These are phyloP conservation scores for Platanista minor DNA, from an alignment of 2,113 vertebrate genomes.

Conservation along the genomic window DNA sequence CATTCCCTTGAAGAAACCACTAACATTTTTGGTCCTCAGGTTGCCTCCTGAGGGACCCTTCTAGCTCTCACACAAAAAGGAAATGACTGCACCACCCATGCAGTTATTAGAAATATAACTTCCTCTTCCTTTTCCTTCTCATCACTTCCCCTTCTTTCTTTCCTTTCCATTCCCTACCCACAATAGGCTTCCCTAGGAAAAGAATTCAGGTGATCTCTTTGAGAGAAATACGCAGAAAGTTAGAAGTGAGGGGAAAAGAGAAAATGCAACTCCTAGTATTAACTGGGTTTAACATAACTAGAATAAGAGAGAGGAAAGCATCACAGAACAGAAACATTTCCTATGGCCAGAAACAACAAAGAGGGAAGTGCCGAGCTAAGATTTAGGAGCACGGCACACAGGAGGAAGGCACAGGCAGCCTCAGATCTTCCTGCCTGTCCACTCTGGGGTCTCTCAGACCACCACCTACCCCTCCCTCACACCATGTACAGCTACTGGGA, in stretches of 20 bases:
- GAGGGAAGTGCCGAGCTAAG: not conserved
- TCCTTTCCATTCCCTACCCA: not conserved
- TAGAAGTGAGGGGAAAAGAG: not conserved
- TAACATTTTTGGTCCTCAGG: not conserved
- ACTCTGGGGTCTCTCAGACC: not conserved
- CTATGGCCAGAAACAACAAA: not conserved
- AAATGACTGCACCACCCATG: not conserved
- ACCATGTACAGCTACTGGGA: rapidly evolving
- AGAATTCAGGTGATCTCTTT: not conserved
- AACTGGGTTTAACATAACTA: not conserved
- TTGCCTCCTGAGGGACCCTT: not conserved
- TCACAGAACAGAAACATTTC: not conserved
- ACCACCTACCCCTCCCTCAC: not conserved
- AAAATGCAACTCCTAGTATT: not conserved
- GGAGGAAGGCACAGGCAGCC: rapidly evolving
- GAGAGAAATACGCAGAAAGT: not conserved
- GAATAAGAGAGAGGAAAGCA: not conserved
- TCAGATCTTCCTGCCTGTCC: not conserved
- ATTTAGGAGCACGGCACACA: not conserved
- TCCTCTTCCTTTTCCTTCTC: not conserved
- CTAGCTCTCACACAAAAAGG: not conserved
- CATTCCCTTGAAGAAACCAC: not conserved
- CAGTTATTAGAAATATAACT: not conserved
- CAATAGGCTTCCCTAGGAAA: not conserved
- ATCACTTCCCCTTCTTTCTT: not conserved